phyloP scores from a whole-genome alignment of 2,797 vertebrate genomes.

The Enteromius radiatus region DNA sequence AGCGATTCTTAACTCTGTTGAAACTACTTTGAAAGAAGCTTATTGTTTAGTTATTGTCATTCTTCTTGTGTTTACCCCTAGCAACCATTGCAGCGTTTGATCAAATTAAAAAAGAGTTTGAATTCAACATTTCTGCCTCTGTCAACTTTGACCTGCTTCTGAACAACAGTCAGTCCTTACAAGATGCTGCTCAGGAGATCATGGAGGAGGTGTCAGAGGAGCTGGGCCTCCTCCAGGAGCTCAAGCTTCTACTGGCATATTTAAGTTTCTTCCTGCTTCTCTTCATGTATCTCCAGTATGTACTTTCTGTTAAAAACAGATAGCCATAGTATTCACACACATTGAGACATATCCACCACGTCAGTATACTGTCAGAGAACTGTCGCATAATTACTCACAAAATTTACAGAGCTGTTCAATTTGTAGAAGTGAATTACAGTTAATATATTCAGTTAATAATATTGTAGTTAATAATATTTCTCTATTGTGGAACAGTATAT shows the following conservation, averaged over 20 bases:
- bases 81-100: conserved; percentile 73
- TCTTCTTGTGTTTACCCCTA: conserved; percentile 56
- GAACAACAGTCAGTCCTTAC: conserved; percentile 79
- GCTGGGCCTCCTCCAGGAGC: conserved; percentile 62
- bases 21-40: background rate
- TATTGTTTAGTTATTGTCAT: background rate
- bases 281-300: conserved; percentile 81
- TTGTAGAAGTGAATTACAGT: background rate
- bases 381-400: background rate
- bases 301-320: background rate
- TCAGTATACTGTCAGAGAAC: background rate
- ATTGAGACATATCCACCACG: background rate
- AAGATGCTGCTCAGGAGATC: conserved; percentile 79
- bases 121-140: conserved; percentile 82
- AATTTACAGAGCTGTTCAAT: background rate
- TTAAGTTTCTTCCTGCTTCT: conserved; percentile 71
- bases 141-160: conserved; percentile 74
- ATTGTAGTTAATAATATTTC: background rate
- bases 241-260: conserved; percentile 71
- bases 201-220: conserved; percentile 71
- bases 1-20: conserved; percentile 11
- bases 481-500: background rate
- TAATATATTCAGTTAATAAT: background rate
- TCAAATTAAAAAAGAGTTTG: conserved; percentile 82
- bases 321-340: background rate